phyloP scores from a whole-genome alignment of 1,140 invertebrate species.

The Drosophila novamexicana region DNA sequence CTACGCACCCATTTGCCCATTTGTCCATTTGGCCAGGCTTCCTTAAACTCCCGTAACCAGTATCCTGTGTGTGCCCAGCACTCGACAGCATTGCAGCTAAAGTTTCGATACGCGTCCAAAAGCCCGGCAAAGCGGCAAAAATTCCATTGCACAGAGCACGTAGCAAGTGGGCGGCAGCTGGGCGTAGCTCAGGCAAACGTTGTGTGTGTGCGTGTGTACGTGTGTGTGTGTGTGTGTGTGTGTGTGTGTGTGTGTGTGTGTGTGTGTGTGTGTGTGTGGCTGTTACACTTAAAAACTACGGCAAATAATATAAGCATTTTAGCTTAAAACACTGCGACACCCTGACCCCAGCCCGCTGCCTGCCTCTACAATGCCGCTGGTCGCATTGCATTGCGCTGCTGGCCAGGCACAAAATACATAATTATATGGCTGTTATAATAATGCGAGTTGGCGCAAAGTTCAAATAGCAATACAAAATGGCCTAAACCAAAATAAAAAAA shows the following conservation, averaged over 20 bases:
- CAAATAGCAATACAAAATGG: conserved; percentile 44
- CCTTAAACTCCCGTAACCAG: not conserved
- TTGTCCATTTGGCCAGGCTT: too few species aligned
- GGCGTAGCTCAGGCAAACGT: not conserved
- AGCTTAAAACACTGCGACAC: conserved; percentile 29
- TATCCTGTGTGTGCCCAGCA: not conserved
- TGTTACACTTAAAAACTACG: conserved; percentile 64
- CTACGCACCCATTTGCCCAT: conserved; percentile 8
- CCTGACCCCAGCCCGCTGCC: not conserved
- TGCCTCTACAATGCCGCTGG: too few species aligned
- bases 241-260: not conserved
- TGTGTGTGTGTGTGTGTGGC: not conserved
- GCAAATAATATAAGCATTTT: conserved; percentile 74
- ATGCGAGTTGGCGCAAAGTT: conserved; percentile 72
- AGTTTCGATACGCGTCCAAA: conserved; percentile 43
- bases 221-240: not conserved
- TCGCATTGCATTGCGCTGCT: conserved; percentile 44
- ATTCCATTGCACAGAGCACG: conserved; percentile 72
- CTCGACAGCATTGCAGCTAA: conserved; percentile 55
- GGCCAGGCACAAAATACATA: conserved; percentile 67
- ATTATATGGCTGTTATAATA: conserved; percentile 73
- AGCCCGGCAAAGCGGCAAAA: conserved; percentile 54
- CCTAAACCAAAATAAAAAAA: not conserved
- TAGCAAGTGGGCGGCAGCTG: conserved; percentile 48
- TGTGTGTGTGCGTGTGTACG: not conserved